Base-by-base conservation (phyloP, 1,140 invertebrate genomes). In the Cotesia vestalis region DNA sequence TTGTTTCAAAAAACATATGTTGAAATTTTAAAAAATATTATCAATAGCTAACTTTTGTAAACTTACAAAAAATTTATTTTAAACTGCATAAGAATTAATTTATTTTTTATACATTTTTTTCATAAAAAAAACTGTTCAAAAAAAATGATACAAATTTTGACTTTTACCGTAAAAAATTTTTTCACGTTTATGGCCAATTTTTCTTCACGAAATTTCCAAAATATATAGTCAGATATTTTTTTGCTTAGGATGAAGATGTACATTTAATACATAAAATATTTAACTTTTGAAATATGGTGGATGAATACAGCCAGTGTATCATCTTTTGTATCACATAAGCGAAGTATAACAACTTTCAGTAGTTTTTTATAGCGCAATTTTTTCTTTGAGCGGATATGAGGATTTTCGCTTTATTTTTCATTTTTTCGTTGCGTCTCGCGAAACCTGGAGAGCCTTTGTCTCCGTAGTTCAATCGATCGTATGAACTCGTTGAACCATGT, bases 261-360 rank as follows among this genome's bases (percentile, higher is more conserved):
- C 17, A 59, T n/a, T 6, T n/a, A 59, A 59, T 2, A 59, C 2
- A 59, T n/a, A 2, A 59, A 59, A n/a, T 59, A 11, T 60, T 60
- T 62, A 36, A 8, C 14, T 36, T 40, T 40, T 62, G 60, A 62
- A 62, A 62, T 62, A 62, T 62, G 60, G 36, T 62, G 60, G 60
- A 62, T 38, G 34, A 62, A 38, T 62, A 62, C 5, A 35, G 35
- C 36, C 9, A 62, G 36, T 62, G 60, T 35, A 62, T 62, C 60
- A 62, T 62, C 60, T 27, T 62, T 35, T 62, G 60, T 40, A 27
- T 62, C 14, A 27, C 27, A 27, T 27, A 27, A 27, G 27, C 27
- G 27, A 27, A 27, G 27, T 12, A 12, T 62, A n/a, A 36, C 60
- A 60, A 6, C 59, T 17, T 38, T 35, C 27, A 36, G 5, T 6